Evolutionary conservation across 2,888 invertebrate species (phyloP), one percentile per base, ranked within the genome.

Genomic region (Sympetrum striolatum): DNA sequence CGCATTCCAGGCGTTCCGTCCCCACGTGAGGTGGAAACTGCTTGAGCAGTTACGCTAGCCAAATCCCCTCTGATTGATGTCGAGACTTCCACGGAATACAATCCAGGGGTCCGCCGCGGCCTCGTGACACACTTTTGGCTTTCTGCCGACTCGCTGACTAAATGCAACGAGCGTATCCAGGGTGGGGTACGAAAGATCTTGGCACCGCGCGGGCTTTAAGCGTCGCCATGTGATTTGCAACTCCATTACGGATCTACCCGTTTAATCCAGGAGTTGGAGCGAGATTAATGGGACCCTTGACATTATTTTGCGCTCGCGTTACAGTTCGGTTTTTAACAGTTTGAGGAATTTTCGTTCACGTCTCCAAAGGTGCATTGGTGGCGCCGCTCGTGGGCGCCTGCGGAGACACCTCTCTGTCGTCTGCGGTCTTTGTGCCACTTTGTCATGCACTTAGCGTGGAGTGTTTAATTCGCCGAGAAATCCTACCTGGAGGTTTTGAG

Each of bases 101-200:
- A 31, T 58, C 35, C 48, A 44, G 39, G 81, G 53, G 15, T 48
- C 12, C 81, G 64, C 64, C 31, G 25, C 73, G 73, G n/a, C 82
- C 82, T 31, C 82, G 53, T 82, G 82, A 82, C 82, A 82, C 82
- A 82, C 6, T 82, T 82, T 58, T 82, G 82, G 82, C 82, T 53
- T 58, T 35, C 58, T 82, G 53, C 82, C 82, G 31, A 73, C 73
- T 73, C 73, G 6, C 73, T 31, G 73, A 73, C 25, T 73, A 73
- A 73, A 73, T 73, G 73, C 73, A 73, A 64, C 60, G 60, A 18
- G 18, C 60, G 60, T 60, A 60, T 18, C n/a, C 22, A 25, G 22
- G 64, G 64, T 25, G 64, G 64, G 64, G 64, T 22, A 12, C 22
- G 64, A 64, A 25, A 64, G 64, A 25, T 64, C 64, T 64, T 64